Percentiles rank a stretch among this genome's conserved stretches.
phyloP scores from a whole-genome alignment of 2,888 invertebrate genomes.

The Euzetes globulus region DNA sequence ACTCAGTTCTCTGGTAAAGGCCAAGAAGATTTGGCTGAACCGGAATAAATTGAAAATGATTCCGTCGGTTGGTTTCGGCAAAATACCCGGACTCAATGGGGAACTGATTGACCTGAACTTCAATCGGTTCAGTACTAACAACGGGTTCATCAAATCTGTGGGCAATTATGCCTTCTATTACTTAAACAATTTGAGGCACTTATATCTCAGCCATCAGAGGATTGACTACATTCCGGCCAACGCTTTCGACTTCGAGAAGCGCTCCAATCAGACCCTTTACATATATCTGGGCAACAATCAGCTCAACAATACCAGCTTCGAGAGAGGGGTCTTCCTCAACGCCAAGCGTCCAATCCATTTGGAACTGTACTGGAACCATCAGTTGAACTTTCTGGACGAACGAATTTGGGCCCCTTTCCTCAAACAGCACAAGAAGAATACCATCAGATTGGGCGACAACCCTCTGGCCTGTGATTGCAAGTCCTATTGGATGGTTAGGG shows the following conservation, averaged over 20 bases:
- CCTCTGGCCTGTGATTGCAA: constrained; percentile 34
- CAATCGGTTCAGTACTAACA: constrained; percentile 20
- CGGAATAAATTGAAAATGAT: constrained; percentile 27
- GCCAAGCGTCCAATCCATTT: constrained; percentile 32
- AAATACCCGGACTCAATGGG: background rate
- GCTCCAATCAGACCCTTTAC: constrained; percentile 31
- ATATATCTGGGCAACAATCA: constrained; percentile 34
- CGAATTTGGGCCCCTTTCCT: constrained; percentile 29
- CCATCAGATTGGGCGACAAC: constrained; percentile 24
- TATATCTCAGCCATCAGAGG: constrained; percentile 32
- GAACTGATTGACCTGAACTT: constrained; percentile 31
- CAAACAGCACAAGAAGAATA: background rate
- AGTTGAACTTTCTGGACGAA: constrained; percentile 32
- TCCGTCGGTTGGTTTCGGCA: constrained; percentile 32
- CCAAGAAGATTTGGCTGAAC: constrained; percentile 23
- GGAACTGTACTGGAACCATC: constrained; percentile 33
- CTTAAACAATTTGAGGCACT: constrained; percentile 22
- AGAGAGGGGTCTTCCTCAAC: constrained; percentile 30
- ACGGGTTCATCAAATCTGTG: constrained; percentile 25
- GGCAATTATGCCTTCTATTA: constrained; percentile 35
- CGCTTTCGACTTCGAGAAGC: constrained; percentile 32
- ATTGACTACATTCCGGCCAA: constrained; percentile 31
- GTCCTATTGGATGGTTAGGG: constrained; percentile 34
- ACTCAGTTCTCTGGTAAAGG: constrained; percentile 18
- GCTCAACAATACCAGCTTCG: constrained; percentile 33